Conservation (phyloP, 2,888 invertebrate species). For the Microchrysa polita region DNA sequence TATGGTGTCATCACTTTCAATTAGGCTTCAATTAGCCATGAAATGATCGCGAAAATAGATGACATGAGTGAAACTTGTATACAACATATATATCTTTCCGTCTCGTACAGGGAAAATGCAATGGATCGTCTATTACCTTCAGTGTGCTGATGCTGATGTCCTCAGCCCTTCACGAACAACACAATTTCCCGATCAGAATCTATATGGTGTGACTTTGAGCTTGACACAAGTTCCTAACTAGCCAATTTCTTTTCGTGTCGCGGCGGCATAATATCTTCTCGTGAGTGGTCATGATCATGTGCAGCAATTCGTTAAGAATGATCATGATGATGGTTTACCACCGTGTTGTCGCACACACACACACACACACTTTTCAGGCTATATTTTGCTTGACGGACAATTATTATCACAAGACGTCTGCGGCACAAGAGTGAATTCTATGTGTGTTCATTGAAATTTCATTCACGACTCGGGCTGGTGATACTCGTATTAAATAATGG, state of each 20-base stretch:
- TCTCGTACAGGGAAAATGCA: slow-evolving; percentile 10
- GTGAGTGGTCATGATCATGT: background rate
- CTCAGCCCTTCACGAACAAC: background rate
- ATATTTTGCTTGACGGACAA: slow-evolving; percentile 3
- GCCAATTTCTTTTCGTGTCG: slow-evolving; percentile 6
- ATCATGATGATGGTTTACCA: no score
- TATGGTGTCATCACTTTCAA: slow-evolving; percentile 44
- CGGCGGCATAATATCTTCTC: background rate
- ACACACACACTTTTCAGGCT: background rate
- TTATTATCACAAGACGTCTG: background rate
- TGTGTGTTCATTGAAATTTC: background rate
- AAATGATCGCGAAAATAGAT: slow-evolving; percentile 41
- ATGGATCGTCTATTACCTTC: slow-evolving; percentile 6
- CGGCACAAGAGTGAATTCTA: slow-evolving; percentile 16
- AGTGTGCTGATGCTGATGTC: background rate
- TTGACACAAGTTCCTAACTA: slow-evolving; percentile 20
- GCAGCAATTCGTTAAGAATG: background rate
- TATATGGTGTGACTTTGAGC: background rate
- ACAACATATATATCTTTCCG: slow-evolving; percentile 16
- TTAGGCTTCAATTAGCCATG: slow-evolving; percentile 44
- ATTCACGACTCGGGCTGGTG: slow-evolving; percentile 6
- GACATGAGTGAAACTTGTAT: background rate
- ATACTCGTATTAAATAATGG: slow-evolving; percentile 34
- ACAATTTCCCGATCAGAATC: background rate
- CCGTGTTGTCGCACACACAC: background rate